Evolutionary conservation across 2,113 vertebrate species (phyloP).

Genomic region (Plectropomus leopardus): DNA sequence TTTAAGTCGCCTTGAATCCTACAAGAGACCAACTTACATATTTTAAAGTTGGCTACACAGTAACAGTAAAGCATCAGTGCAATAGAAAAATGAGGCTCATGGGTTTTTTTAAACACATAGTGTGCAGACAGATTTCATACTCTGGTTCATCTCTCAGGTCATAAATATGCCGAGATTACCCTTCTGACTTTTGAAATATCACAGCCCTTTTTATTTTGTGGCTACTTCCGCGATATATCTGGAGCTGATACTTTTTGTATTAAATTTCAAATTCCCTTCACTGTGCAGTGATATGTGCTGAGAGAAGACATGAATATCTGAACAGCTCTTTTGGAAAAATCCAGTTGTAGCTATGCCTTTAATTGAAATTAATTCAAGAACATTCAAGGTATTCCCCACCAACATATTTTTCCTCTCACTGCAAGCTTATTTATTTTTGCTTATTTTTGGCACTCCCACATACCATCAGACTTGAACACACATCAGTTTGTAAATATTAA

Average conservation of each 20-base stretch:
- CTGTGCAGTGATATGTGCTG: background rate
- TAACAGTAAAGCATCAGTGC: background rate
- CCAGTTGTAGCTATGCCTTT: background rate
- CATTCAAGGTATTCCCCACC: background rate
- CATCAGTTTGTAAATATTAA: constrained; percentile 2
- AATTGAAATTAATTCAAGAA: background rate
- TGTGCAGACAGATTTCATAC: background rate
- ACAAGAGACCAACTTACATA: background rate
- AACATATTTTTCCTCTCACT: background rate
- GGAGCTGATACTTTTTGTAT: background rate
- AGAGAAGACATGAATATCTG: background rate
- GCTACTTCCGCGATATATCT: background rate
- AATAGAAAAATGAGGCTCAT: background rate
- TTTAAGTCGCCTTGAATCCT: background rate
- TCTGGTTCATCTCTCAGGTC: background rate
- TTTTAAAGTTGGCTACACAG: background rate
- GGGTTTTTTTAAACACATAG: background rate
- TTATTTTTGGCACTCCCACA: background rate
- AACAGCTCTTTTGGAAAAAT: background rate
- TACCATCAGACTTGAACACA: background rate
- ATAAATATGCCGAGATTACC: background rate
- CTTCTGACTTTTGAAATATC: background rate
- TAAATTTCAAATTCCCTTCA: background rate
- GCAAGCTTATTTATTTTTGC: background rate
- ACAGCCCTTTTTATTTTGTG: background rate